These are phyloP conservation scores for Pyrocoelia pectoralis DNA, from an alignment of 2,888 invertebrate genomes.

Conservation along the genomic window DNA sequence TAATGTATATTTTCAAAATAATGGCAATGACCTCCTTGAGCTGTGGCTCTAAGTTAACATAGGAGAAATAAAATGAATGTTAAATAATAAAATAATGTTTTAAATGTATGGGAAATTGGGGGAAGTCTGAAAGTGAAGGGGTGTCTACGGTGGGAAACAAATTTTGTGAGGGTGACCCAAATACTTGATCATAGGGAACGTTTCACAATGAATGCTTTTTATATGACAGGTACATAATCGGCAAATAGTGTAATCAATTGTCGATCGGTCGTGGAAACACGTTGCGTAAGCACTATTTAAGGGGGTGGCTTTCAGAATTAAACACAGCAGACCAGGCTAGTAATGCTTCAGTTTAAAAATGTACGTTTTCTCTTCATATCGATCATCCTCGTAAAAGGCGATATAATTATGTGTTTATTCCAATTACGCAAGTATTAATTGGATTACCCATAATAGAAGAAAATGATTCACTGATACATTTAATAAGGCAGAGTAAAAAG, in stretches of 20 bases:
- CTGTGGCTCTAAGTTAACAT: background rate
- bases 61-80: background rate
- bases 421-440: no score
- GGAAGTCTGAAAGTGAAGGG: constrained; percentile 13
- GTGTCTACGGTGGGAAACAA: constrained; percentile 23
- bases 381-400: no score
- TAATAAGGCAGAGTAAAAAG: no score
- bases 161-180: constrained; percentile 27
- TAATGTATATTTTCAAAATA: background rate
- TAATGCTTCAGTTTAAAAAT: background rate
- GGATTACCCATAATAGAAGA: no score
- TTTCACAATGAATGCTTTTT: constrained; percentile 22
- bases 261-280: constrained; percentile 29
- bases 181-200: constrained; percentile 21
- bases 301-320: constrained; percentile 19
- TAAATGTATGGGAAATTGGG: constrained; percentile 17
- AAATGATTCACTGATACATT: no score
- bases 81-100: constrained; percentile 7
- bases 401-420: no score
- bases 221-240: constrained; percentile 33
- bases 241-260: constrained; percentile 31
- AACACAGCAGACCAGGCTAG: constrained; percentile 12
- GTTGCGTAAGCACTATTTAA: constrained; percentile 23
- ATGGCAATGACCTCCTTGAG: background rate
- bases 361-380: no score